These are phyloP conservation scores for Pseudochromis fuscus DNA, from an alignment of 2,797 vertebrate species.

Conservation along the genomic window DNA sequence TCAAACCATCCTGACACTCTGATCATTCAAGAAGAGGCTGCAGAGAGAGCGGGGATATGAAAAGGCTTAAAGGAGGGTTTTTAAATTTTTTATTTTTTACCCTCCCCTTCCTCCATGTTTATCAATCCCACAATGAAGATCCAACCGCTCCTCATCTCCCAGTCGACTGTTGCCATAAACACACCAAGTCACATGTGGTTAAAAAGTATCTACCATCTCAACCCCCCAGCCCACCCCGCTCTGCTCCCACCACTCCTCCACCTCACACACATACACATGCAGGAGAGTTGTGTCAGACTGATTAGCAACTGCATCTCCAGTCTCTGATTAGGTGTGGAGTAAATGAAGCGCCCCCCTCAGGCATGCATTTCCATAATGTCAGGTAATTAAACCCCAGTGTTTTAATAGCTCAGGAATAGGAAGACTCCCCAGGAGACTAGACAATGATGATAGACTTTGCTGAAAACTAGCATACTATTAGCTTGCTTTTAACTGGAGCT, in stretches of 20 bases:
- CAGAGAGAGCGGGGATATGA: conserved; percentile 47
- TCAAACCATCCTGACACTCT: conserved; percentile 68
- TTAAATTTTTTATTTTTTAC: conserved; percentile 16
- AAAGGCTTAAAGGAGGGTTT: conserved; percentile 68
- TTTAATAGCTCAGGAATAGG: conserved; percentile 82
- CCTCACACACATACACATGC: conserved; percentile 24
- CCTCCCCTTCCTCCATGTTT: conserved; percentile 60
- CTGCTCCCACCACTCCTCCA: conserved; percentile 38
- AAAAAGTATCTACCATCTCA: conserved; percentile 57
- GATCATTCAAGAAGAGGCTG: conserved; percentile 65
- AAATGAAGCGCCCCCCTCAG: conserved; percentile 83
- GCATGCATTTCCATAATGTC: conserved; percentile 85
- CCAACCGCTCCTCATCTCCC: conserved; percentile 53
- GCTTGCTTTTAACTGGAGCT: conserved; percentile 42
- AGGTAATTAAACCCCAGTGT: conserved; percentile 84
- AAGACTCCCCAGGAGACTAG: conserved; percentile 72
- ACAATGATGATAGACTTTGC: conserved; percentile 72
- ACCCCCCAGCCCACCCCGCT: conserved; percentile 37
- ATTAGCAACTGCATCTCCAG: conserved; percentile 79
- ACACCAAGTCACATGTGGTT: conserved; percentile 63
- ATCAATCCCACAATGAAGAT: conserved; percentile 67
- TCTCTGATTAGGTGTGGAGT: conserved; percentile 83
- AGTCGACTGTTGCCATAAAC: conserved; percentile 50
- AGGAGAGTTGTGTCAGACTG: conserved; percentile 75
- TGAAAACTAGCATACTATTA: conserved; percentile 59